These are phyloP conservation scores for Montipora capricornis DNA, from an alignment of 64 coral and sea anemone genomes.

Conservation along the genomic window DNA sequence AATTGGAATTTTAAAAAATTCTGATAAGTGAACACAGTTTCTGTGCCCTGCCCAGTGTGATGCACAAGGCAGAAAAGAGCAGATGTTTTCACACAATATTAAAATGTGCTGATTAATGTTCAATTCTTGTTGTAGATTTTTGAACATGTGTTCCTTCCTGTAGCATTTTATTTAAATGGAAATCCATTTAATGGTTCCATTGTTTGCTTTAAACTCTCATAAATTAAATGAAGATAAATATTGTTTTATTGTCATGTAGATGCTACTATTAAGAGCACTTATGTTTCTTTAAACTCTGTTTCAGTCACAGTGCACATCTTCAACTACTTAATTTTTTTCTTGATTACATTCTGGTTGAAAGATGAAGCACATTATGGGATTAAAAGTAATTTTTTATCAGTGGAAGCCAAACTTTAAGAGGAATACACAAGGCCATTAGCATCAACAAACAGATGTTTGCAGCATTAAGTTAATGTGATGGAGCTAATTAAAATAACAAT, in stretches of 20 bases:
- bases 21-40: not conserved
- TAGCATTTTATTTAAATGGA: constrained; percentile 23
- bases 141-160: constrained; percentile 36
- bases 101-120: not conserved
- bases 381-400: not conserved
- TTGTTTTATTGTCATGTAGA: not conserved
- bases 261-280: constrained; percentile 35
- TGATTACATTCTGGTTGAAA: not conserved
- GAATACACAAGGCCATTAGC: constrained; percentile 1
- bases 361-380: not conserved
- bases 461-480: constrained; percentile 22
- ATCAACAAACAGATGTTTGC: constrained; percentile 31
- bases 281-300: not conserved
- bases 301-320: not conserved
- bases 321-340: not conserved
- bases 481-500: constrained; percentile 10
- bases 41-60: not conserved
- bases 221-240: constrained; percentile 35
- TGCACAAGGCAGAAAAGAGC: not conserved
- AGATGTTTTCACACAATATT: not conserved
- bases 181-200: constrained; percentile 34
- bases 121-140: not conserved
- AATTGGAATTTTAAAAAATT: no score
- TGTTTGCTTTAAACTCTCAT: constrained; percentile 48
- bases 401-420: not conserved